Evolutionary conservation across 2,113 vertebrate species (phyloP).

Genomic region (Aspidoscelis tigris): DNA sequence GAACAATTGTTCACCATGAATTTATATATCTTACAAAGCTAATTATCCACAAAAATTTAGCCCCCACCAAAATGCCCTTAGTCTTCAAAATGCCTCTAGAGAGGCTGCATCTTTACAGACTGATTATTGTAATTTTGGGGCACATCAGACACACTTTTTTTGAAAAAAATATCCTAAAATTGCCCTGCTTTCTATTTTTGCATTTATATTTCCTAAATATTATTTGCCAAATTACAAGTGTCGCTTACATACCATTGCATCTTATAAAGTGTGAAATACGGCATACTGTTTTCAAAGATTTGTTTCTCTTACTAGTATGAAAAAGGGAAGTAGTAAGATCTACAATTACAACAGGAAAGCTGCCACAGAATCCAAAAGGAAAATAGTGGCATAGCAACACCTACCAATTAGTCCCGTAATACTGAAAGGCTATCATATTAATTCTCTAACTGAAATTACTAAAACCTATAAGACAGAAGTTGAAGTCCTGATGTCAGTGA

Average conservation of each 20-base stretch:
- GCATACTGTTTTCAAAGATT: neutral
- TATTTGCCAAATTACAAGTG: too few relatives aligned
- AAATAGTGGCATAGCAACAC: neutral
- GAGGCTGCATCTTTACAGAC: too few relatives aligned
- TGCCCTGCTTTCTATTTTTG: too few relatives aligned
- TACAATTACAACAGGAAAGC: neutral
- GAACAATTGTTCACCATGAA: neutral
- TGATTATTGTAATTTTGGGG: too few relatives aligned
- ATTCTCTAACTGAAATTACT: neutral
- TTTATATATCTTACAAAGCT: neutral
- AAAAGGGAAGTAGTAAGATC: neutral
- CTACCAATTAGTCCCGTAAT: neutral
- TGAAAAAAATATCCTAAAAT: too few relatives aligned
- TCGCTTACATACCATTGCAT: too few relatives aligned
- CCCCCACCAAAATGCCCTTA: neutral
- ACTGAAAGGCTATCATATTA: neutral
- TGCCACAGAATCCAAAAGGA: neutral
- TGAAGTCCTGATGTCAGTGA: neutral
- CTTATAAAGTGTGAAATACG: too few relatives aligned
- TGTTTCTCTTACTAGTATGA: neutral
- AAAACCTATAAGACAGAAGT: neutral
- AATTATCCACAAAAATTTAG: neutral
- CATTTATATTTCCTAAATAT: too few relatives aligned
- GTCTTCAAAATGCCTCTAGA: neutral
- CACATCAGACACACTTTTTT: too few relatives aligned